phyloP scores from a whole-genome alignment of 2,888 invertebrate species.

The Boloria euphrosyne region DNA sequence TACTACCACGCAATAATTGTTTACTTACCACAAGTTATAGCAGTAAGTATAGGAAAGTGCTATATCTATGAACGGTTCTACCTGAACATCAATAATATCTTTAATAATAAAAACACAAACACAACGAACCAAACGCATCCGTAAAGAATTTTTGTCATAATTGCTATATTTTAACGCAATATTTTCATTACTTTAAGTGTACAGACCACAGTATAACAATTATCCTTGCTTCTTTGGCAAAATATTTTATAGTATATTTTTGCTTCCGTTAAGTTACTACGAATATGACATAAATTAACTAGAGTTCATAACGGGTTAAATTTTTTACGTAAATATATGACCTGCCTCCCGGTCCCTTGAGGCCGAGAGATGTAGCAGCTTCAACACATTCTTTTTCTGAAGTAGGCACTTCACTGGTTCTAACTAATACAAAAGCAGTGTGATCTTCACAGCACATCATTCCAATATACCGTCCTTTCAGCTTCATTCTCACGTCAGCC shows the following conservation, averaged over 20 bases:
- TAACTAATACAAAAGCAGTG: conserved; percentile 59
- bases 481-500: conserved; percentile 64
- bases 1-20: conserved; percentile 10
- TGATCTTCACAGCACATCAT: conserved; percentile 71
- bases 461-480: conserved; percentile 56
- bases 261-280: not conserved
- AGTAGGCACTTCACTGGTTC: conserved; percentile 54
- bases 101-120: too few relatives aligned
- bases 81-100: too few relatives aligned
- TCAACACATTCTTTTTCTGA: conserved; percentile 55
- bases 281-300: conserved; percentile 16
- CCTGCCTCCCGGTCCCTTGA: conserved; percentile 51
- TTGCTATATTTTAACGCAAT: too few relatives aligned
- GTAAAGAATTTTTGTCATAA: too few relatives aligned
- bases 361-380: conserved; percentile 53
- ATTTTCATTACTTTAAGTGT: too few relatives aligned
- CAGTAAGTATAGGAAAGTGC: too few relatives aligned
- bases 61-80: too few relatives aligned
- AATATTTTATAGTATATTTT: not conserved
- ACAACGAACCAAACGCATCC: too few relatives aligned
- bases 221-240: not conserved
- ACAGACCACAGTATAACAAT: too few relatives aligned
- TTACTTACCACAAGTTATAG: not conserved
- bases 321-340: conserved; percentile 56
- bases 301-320: conserved; percentile 46